Percentiles rank a stretch among this genome's conserved stretches.
phyloP scores from a whole-genome alignment of 2,888 invertebrate genomes.

The Molorchus minor region DNA sequence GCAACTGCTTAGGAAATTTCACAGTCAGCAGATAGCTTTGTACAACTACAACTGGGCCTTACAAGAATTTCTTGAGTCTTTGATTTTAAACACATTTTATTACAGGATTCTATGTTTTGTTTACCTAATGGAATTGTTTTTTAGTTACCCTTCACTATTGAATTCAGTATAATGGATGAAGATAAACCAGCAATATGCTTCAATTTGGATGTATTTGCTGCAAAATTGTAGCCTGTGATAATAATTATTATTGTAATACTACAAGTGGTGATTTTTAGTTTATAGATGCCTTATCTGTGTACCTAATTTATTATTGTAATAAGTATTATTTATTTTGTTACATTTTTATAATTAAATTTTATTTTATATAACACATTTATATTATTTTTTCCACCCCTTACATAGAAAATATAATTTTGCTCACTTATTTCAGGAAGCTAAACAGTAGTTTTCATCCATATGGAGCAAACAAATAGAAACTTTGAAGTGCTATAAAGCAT shows the following conservation, averaged over 20 bases:
- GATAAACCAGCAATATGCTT: constrained; percentile 13
- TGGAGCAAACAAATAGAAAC: no score
- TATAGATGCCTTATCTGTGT: no score
- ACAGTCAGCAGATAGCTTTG: not conserved
- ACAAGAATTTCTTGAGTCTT: no score
- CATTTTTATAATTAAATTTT: no score
- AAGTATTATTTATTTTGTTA: not conserved
- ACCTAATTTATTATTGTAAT: constrained; percentile 1
- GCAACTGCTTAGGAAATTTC: not conserved
- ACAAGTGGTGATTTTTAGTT: no score
- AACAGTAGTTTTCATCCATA: no score
- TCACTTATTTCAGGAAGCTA: no score
- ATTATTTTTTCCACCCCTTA: no score
- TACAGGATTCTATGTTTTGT: not conserved
- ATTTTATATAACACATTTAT: no score
- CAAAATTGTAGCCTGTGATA: not conserved
- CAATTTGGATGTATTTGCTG: constrained; percentile 7
- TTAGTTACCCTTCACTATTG: constrained; percentile 11
- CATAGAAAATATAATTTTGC: no score
- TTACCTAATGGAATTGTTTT: not conserved
- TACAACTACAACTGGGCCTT: no score
- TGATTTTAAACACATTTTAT: not conserved
- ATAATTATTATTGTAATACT: not conserved
- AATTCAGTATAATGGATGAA: constrained; percentile 15
- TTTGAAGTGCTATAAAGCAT: no score